Conservation (phyloP, 2,113 vertebrate genomes). For the Chloropsis cyanopogon region DNA sequence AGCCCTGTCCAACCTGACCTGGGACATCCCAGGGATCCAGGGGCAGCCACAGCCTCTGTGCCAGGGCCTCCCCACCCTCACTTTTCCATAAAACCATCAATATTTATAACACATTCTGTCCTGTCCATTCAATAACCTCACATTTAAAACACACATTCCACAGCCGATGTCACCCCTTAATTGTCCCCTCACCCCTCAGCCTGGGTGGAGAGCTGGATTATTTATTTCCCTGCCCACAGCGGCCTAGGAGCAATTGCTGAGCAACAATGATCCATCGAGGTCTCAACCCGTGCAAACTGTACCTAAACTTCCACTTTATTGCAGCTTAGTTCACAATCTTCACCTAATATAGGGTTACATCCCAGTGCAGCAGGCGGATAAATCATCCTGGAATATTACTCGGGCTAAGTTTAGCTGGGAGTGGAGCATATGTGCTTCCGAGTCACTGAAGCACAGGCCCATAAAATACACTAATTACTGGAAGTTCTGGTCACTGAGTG, state of each 20-base stretch:
- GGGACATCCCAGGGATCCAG: background rate
- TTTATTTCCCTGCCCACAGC: slow-evolving; percentile 63
- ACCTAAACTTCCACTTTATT: slow-evolving; percentile 84
- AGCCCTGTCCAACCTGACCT: background rate
- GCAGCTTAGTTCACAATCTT: slow-evolving; percentile 78
- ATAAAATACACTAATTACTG: slow-evolving; percentile 89
- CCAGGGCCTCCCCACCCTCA: background rate
- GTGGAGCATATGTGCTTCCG: slow-evolving; percentile 80
- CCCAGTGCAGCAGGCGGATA: slow-evolving; percentile 81
- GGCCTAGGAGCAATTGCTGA: slow-evolving; percentile 44
- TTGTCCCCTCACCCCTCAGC: background rate
- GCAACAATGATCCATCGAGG: slow-evolving; percentile 73
- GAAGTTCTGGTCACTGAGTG: slow-evolving; percentile 88
- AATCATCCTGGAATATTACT: slow-evolving; percentile 83
- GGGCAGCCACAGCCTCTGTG: background rate
- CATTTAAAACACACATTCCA: background rate
- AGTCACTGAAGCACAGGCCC: slow-evolving; percentile 82
- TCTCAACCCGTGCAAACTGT: slow-evolving; percentile 80
- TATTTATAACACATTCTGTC: fast-evolving
- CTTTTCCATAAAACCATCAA: fast-evolving
- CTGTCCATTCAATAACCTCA: fast-evolving
- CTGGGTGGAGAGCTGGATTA: slow-evolving; percentile 17
- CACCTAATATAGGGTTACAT: slow-evolving; percentile 77
- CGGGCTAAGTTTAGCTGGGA: slow-evolving; percentile 76
- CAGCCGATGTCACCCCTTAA: slow-evolving; percentile 27